These are phyloP conservation scores for Amphipoea lucens DNA, from an alignment of 2,888 invertebrate species.

Conservation along the genomic window DNA sequence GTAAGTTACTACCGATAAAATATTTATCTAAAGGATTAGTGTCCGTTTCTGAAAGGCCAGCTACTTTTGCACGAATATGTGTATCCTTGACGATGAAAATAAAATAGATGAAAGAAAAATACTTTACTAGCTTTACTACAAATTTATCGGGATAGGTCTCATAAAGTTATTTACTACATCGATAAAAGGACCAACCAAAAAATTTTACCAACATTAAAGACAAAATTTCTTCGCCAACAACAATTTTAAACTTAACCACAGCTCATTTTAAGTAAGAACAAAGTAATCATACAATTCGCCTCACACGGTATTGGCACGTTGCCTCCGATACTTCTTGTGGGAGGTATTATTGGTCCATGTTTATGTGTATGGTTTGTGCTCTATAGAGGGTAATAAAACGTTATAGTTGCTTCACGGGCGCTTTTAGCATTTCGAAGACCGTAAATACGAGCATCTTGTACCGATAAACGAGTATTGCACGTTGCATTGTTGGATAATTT, in stretches of 20 bases:
- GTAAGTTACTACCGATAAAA: slow-evolving; percentile 33
- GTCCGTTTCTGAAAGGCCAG: slow-evolving; percentile 11
- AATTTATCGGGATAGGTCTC: neutral
- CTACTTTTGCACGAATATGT: slow-evolving; percentile 29
- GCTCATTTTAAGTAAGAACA: slow-evolving; percentile 35
- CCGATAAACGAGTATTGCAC: slow-evolving; percentile 77
- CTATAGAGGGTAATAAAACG: slow-evolving; percentile 85
- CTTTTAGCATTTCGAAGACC: slow-evolving; percentile 80
- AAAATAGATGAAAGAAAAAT: slow-evolving; percentile 4
- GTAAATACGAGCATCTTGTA: slow-evolving; percentile 82
- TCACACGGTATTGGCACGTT: slow-evolving; percentile 79
- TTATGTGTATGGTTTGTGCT: slow-evolving; percentile 80
- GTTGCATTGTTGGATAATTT: slow-evolving; percentile 69
- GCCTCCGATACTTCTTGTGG: slow-evolving; percentile 79
- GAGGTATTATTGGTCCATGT: slow-evolving; percentile 79
- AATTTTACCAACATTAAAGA: neutral
- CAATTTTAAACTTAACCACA: slow-evolving; percentile 28
- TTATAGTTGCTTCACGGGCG: slow-evolving; percentile 81
- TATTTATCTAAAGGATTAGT: slow-evolving; percentile 36
- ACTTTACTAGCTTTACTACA: neutral
- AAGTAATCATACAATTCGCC: slow-evolving; percentile 53
- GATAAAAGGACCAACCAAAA: neutral
- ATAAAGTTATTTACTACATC: neutral
- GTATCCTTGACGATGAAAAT: slow-evolving; percentile 18
- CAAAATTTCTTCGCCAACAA: slow-evolving; percentile 3